Evolutionary conservation across 1,140 invertebrate genomes (phyloP).

Genomic region (Coptotermes formosanus): DNA sequence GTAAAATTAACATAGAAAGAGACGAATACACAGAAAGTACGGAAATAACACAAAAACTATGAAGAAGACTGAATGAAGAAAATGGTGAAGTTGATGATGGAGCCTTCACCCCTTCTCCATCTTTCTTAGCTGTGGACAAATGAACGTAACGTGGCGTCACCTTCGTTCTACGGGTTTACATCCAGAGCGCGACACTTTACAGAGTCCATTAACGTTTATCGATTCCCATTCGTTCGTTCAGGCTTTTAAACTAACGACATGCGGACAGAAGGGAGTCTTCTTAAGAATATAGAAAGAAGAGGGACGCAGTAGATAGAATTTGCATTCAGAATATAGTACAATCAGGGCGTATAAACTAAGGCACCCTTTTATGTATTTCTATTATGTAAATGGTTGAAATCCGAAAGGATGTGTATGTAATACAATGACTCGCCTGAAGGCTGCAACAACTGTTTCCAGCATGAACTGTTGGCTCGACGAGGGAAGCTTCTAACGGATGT

Average conservation of each 20-base stretch:
- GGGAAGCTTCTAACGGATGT: too few relatives aligned
- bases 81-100: conserved; percentile 7
- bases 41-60: conserved; percentile 8
- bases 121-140: not conserved
- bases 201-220: conserved; percentile 12
- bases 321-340: conserved; percentile 13
- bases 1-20: not conserved
- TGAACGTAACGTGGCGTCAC: not conserved
- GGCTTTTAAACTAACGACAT: conserved; percentile 13
- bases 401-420: too few relatives aligned
- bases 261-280: not conserved
- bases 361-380: not conserved
- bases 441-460: too few relatives aligned
- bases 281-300: conserved; percentile 8
- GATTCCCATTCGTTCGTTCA: not conserved
- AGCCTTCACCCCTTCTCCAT: not conserved
- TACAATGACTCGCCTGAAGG: too few relatives aligned
- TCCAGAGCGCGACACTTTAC: not conserved
- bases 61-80: conserved; percentile 10
- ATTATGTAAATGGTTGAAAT: not conserved
- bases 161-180: not conserved
- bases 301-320: not conserved
- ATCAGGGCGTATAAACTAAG: not conserved
- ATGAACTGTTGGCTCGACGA: too few relatives aligned
- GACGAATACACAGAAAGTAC: not conserved